Evolutionary conservation across 23 tunicate species (phyloP), one percentile per base, ranked within the genome.

Genomic region (Halocynthia roretzi): DNA sequence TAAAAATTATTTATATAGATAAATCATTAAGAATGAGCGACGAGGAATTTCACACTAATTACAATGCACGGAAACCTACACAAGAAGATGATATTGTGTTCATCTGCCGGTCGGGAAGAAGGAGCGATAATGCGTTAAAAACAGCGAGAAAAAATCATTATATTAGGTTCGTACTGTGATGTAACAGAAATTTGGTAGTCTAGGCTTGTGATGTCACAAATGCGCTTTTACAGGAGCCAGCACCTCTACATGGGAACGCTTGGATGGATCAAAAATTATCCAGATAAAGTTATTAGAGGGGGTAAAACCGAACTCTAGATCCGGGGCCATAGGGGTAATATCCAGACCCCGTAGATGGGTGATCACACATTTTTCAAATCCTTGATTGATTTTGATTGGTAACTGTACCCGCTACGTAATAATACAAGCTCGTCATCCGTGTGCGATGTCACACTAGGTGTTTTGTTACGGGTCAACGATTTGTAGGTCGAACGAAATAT

Each of bases 91-190:
- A 71, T 7, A 31, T 84, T 31, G 54, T 74, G 51, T 71, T 84
- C n/a, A 78, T 84, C 52, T 84, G 88, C 64, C 67, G 88, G 48
- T 84, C 88, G 19, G 88, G 88, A 5, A 53, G 68, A 10, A 71
- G 88, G 10, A 84, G 88, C 55, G n/a, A 56, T 8, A 40, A 50
- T 23, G 88, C 83, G 1, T 15, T 84, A 18, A 53, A 58, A 71
- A 53, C 50, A 10, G 83, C 83, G 23, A 75, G 71, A 50, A 66
- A 61, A 10, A 21, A 60, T 55, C 63, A 77, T 50, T 84, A 69
- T 68, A 40, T 17, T 0, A 53, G 21, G 79, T 22, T 44, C 51
- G 49, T 71, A 10, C 51, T 23, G 14, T 71, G 58, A 15, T 14
- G 17, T 14, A 58, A 14, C 15, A 58, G 63, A 58, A 14, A 14